Evolutionary conservation across 1,140 invertebrate species (phyloP).

Genomic region (Macrobrachium rosenbergii): DNA sequence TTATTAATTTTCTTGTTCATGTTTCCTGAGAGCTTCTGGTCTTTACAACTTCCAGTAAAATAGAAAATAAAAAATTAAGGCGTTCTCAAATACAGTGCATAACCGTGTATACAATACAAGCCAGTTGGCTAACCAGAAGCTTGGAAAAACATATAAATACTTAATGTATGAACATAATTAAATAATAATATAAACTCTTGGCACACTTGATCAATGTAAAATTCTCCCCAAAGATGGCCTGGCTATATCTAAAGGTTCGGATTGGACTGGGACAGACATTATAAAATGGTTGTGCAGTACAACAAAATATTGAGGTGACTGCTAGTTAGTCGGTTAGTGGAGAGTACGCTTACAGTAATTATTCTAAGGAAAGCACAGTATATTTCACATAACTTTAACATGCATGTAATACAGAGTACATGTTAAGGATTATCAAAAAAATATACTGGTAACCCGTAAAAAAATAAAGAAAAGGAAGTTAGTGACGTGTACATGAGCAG

Average conservation of each 20-base stretch:
- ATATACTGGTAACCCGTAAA: constrained; percentile 27
- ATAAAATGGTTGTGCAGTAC: constrained; percentile 49
- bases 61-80: not conserved
- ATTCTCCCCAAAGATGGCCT: constrained; percentile 34
- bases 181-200: constrained; percentile 45
- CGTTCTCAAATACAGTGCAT: not conserved
- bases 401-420: too few species aligned
- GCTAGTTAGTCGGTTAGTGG: constrained; percentile 48
- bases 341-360: constrained; percentile 39
- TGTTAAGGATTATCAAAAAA: too few species aligned
- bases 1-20: constrained; percentile 12
- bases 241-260: constrained; percentile 54
- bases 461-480: too few species aligned
- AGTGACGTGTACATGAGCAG: too few species aligned
- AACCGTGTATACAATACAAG: not conserved
- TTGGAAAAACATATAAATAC: constrained; percentile 23
- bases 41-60: constrained; percentile 27
- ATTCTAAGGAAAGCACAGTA: constrained; percentile 30
- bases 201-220: constrained; percentile 53
- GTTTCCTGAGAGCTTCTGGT: constrained; percentile 51
- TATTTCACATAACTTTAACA: constrained; percentile 6
- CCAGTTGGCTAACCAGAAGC: constrained; percentile 25
- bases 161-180: constrained; percentile 18
- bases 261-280: constrained; percentile 51
- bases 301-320: constrained; percentile 41